Percentiles rank a stretch among this genome's conserved stretches.
Evolutionary conservation across 2,113 vertebrate species (phyloP).

Genomic region (Gila orcuttii): DNA sequence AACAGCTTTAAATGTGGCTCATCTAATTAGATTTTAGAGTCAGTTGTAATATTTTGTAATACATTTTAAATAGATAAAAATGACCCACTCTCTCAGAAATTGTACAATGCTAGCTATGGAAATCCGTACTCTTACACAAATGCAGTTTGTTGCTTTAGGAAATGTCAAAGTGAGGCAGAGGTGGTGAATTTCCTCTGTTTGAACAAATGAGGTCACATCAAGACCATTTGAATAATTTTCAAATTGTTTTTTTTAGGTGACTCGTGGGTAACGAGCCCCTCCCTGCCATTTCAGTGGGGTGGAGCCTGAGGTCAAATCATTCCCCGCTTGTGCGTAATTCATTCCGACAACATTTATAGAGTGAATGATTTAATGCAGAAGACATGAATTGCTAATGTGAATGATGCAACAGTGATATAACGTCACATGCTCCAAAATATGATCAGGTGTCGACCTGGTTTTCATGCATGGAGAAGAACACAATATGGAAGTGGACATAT

Average conservation of each 20-base stretch:
- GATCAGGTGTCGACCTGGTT: slow-evolving; percentile 35
- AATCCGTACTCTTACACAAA: slow-evolving; percentile 36
- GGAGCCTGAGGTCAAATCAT: slow-evolving; percentile 50
- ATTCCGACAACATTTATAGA: slow-evolving; percentile 43
- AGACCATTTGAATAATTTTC: slow-evolving; percentile 54
- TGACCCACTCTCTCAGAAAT: neutral
- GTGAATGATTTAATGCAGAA: slow-evolving; percentile 39
- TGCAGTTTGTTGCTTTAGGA: slow-evolving; percentile 41
- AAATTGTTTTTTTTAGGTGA: slow-evolving; percentile 39
- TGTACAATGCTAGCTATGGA: slow-evolving; percentile 36
- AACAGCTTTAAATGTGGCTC: neutral
- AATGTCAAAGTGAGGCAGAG: slow-evolving; percentile 48
- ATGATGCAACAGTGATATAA: slow-evolving; percentile 32
- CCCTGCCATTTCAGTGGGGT: slow-evolving; percentile 8
- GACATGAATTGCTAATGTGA: slow-evolving; percentile 48
- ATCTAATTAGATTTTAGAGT: neutral
- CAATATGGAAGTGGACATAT: neutral
- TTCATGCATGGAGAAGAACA: slow-evolving; percentile 3
- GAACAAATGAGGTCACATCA: slow-evolving; percentile 57
- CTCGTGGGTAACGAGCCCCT: slow-evolving; percentile 24
- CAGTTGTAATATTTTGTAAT: neutral
- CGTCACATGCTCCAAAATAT: slow-evolving; percentile 1
- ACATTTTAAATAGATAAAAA: neutral
- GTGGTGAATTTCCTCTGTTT: slow-evolving; percentile 31
- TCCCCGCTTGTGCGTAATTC: slow-evolving; percentile 33